Evolutionary conservation across 2,888 invertebrate genomes (phyloP).

Genomic region (Therioaphis trifolii): DNA sequence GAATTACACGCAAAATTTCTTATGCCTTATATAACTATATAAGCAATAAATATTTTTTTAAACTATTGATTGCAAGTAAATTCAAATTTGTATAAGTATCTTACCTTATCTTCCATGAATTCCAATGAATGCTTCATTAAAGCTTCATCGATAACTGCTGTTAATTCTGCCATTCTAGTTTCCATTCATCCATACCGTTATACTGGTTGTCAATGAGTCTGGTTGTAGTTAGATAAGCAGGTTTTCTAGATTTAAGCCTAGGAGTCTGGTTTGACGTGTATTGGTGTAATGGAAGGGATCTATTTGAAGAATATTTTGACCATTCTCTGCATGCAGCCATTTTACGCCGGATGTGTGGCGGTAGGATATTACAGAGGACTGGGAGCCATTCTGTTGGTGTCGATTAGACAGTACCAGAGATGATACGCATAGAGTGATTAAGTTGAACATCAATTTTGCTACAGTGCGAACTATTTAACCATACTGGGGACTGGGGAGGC

Average conservation of each 20-base stretch:
- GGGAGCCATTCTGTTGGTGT: neutral
- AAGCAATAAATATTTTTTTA: too few species aligned
- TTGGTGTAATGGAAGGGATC: neutral
- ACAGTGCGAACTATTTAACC: neutral
- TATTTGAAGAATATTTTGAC: neutral
- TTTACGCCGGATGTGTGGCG: neutral
- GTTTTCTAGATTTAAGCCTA: neutral
- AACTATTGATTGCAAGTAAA: too few species aligned
- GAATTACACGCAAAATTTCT: too few species aligned
- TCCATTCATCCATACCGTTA: too few species aligned
- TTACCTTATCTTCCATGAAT: too few species aligned
- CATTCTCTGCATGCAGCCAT: neutral
- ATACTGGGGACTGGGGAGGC: conserved; percentile 2
- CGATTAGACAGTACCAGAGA: neutral
- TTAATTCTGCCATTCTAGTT: too few species aligned
- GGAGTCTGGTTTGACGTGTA: neutral
- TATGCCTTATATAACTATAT: too few species aligned
- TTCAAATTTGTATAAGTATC: too few species aligned
- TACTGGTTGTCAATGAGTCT: too few species aligned
- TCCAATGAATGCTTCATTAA: too few species aligned
- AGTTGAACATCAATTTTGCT: neutral
- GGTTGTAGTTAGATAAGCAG: neutral
- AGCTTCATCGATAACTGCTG: too few species aligned
- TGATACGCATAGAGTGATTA: neutral
- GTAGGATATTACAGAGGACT: neutral